Evolutionary conservation across 2,888 invertebrate species (phyloP), one percentile per base, ranked within the genome.

Genomic region (Tetramorium bicarinatum): DNA sequence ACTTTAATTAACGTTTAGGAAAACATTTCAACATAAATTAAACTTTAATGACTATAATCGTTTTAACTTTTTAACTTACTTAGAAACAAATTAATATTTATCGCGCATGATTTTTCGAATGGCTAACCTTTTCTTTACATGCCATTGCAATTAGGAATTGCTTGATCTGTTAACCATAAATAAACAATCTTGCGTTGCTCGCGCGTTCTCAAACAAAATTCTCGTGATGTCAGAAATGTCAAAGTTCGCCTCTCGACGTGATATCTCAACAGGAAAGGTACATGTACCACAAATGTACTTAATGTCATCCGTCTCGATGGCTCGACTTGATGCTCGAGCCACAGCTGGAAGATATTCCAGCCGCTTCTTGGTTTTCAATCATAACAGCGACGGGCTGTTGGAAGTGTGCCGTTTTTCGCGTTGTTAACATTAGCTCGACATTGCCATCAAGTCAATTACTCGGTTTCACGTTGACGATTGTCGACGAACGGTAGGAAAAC

Each of bases 401-500:
- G n/a, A 21, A 29, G 54, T 66, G 69, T 54, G 29, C 41, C 77
- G 69, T 44, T 77, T 69, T 69, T 77, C 67, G 25, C 25, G 67
- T 41, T 21, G 52, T 66, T 41, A 52, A 52, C 25, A 38, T 66
- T 54, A 41, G 64, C 21, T 47, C 49, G 64, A 21, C 9, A n/a
- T 44, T 54, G 18, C 67, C 29, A 29, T 34, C 47, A 61, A 76
- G 67, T 66, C 82, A 54, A 76, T 82, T 75, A 64, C 21, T 62
- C 8, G 61, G 52, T 69, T 76, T 71, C 74, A 49, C 71, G 52
- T 81, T 56, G 83, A 88, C 61, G 83, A 88, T 85, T 67, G 84
- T 81, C 77, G 88, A 88, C 77, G 87, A 87, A 61, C 44, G 25
- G 64, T 71, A 34, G 71, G 44, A 56, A 71, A 79, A 71, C 47